A percentile compares a stretch with the other conserved stretches of the same genome.
Conservation (phyloP, 2,888 invertebrate genomes). For the Cactoblastis cactorum region DNA sequence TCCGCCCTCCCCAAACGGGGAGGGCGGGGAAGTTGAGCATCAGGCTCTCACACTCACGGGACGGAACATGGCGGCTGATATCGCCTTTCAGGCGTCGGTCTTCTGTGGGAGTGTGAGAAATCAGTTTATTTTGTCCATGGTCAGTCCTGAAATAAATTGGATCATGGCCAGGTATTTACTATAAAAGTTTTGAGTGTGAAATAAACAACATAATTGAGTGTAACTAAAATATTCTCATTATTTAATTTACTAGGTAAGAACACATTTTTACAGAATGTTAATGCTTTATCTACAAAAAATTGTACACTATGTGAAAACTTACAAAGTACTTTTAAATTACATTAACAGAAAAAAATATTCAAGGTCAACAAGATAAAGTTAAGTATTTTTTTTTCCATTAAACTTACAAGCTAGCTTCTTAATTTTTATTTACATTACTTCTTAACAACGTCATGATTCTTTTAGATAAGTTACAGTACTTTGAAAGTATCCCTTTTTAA, state of each 20-base stretch:
- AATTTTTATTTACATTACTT: slow-evolving; percentile 62
- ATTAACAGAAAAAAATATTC: slow-evolving; percentile 73
- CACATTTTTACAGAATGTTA: slow-evolving; percentile 81
- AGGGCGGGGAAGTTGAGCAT: no score
- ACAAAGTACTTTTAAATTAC: slow-evolving; percentile 70
- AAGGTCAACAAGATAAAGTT: slow-evolving; percentile 77
- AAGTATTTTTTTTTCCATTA: slow-evolving; percentile 57
- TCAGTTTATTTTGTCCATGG: no score
- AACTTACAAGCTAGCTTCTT: slow-evolving; percentile 45
- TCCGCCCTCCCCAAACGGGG: no score
- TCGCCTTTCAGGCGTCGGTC: no score
- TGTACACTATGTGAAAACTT: slow-evolving; percentile 79
- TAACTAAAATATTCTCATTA: slow-evolving; percentile 80
- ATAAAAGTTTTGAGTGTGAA: slow-evolving; percentile 24
- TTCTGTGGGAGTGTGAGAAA: no score
- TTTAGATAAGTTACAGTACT: slow-evolving; percentile 28
- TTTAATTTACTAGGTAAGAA: slow-evolving; percentile 81
- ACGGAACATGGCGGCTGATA: no score
- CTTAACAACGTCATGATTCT: slow-evolving; percentile 66
- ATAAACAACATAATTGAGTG: slow-evolving; percentile 62
- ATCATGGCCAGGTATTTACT: not conserved
- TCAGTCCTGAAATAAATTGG: no score
- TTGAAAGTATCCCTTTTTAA: not conserved
- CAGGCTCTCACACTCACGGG: no score
- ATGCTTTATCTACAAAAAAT: slow-evolving; percentile 77